Percentiles rank a stretch among this genome's conserved stretches.
Conservation (phyloP, 2,797 vertebrate species). For the Mycteria americana region DNA sequence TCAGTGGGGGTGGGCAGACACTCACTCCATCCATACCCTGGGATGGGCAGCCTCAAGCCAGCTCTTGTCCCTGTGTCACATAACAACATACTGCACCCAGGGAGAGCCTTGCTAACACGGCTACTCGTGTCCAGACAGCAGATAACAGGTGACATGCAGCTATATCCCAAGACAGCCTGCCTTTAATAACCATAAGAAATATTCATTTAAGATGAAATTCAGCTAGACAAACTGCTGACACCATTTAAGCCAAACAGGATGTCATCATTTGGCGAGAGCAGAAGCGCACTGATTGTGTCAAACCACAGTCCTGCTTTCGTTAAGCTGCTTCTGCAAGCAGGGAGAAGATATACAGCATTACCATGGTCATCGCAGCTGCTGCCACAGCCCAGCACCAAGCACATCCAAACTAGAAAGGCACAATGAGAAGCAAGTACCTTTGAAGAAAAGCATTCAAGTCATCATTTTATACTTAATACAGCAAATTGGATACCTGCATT, state of each 20-base stretch:
- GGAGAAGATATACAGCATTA: not conserved
- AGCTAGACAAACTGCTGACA: not conserved
- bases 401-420: not conserved
- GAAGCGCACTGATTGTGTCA: not conserved
- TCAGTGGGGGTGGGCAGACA: not conserved
- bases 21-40: not conserved
- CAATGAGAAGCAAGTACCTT: not conserved
- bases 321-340: not conserved
- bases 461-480: not conserved
- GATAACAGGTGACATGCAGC: not conserved
- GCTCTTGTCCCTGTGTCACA: not conserved
- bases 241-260: not conserved
- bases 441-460: not conserved
- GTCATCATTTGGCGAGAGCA: not conserved
- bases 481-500: not conserved
- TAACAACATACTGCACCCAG: not conserved
- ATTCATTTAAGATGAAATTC: not conserved
- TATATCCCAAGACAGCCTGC: not conserved
- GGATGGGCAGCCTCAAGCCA: not conserved
- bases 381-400: not conserved
- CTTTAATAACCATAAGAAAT: not conserved
- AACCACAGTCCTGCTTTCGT: not conserved
- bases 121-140: not conserved
- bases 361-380: not conserved
- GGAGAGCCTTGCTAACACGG: rapidly evolving